Conservation (phyloP, 2,113 vertebrate genomes). For the Cathartes aura region DNA sequence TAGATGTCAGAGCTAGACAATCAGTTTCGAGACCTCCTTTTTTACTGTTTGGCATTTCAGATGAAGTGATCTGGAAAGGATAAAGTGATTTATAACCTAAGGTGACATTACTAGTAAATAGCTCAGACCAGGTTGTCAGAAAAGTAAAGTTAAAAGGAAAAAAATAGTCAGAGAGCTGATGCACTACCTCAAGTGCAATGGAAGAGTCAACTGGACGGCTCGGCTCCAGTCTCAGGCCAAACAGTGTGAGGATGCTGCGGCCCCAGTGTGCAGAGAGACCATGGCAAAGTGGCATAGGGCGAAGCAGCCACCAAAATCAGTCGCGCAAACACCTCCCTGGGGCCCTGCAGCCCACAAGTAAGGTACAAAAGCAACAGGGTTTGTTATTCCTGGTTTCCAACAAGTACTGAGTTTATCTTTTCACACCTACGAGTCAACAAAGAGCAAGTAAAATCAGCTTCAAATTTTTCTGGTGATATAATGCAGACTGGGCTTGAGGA, state of each 20-base stretch:
- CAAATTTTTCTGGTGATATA: not conserved
- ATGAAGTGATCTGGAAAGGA: not conserved
- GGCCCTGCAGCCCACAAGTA: not conserved
- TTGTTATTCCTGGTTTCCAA: not conserved
- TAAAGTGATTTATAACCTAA: not conserved
- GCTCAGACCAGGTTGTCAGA: not conserved
- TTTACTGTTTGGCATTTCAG: not conserved
- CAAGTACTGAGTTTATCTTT: not conserved
- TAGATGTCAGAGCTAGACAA: not conserved
- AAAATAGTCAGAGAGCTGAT: not conserved
- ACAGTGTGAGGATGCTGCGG: rapidly evolving
- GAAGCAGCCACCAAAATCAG: not conserved
- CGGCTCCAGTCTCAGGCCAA: not conserved
- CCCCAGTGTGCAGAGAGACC: not conserved
- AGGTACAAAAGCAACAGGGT: not conserved
- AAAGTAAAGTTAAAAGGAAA: not conserved
- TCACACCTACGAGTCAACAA: not conserved
- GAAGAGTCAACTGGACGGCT: not conserved
- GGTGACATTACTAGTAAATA: not conserved
- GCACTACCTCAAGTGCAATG: not conserved
- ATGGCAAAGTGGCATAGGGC: rapidly evolving
- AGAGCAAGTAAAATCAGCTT: not conserved
- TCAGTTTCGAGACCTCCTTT: not conserved
- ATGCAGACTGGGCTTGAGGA: not conserved
- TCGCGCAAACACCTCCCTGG: rapidly evolving